Base-by-base conservation (phyloP, 2,797 vertebrate species). In the Premnoplex brunnescens region DNA sequence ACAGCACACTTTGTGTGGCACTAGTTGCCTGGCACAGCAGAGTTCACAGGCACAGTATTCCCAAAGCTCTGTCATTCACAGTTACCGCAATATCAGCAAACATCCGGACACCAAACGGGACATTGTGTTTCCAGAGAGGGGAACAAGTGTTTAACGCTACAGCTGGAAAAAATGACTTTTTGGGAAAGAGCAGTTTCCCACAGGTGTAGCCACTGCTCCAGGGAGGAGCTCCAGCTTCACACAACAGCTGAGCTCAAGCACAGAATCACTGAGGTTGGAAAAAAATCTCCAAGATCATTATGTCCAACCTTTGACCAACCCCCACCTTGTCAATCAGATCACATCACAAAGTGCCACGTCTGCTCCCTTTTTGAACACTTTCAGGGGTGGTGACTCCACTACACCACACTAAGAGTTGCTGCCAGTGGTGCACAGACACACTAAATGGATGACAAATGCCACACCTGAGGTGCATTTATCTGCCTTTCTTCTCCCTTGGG, bases 391-490 rank as follows among this genome's bases (percentile, higher is more conserved):
- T 49, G n/a, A 36, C 26, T 28, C 24, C 49, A 32, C 36, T 16
- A 30, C 67, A 52, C 34, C 36, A 24, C 48, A 28, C 14, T 17
- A 27, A 19, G 41, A 71, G 52, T 44, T 74, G 56, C 49, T 74
- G 69, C 71, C 49, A 14, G 4, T 14, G 3, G 21, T 0, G 18
- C 54, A 24, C 51, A 74, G 36, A 49, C 23, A n/a, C 34, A 17
- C 9, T 14, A 1, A 12, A 11, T 1, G 0, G 20, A 3, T 41
- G 27, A 56, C 56, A 60, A 46, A 60, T 2, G 8, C 13, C 32
- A 4, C 17, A 1, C 11, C 1, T 0, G 22, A 52, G 52, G 9
- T 4, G 49, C 39, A 1, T 9, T 39, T 9, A 7, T 4, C 41
- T 41, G 30, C 36, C n/a, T n/a, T 22, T 22, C 23, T 55, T 46